Evolutionary conservation across 2,888 invertebrate species (phyloP), one percentile per base, ranked within the genome.

Genomic region (Tachina fera): DNA sequence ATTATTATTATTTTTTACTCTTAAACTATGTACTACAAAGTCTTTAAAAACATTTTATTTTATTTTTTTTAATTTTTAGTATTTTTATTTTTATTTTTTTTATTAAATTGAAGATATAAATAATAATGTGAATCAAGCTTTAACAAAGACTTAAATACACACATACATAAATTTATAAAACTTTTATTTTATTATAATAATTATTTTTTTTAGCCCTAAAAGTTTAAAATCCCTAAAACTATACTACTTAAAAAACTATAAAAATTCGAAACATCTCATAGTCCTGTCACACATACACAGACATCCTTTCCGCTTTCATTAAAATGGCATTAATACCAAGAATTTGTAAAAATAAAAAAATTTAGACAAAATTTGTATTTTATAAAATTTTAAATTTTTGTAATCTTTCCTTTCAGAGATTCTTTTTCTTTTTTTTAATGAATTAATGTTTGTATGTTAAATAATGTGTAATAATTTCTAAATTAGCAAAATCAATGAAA

Each of bases 101-200:
- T 63, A 49, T 75, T 71, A 71, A 79, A n/a, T 45, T 61, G 31
- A 70, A 77, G 71, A 76, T n/a, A 65, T 67, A 81, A 16, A 65
- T 74, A 70, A 68, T 43, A 78, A 53, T 72, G 80, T 71, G 80
- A 83, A 83, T 74, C 49, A 86, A 87, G 83, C 87, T 87, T 87
- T 87, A 87, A 86, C 78, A 81, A 87, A 86, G 84, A 86, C 86
- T 86, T 83, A 79, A 77, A 71, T 71, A 75, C 80, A 84, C 80
- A 84, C 67, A 70, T 45, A 68, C 53, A 80, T 47, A 70, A 22
- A 75, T 74, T 53, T 80, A 58, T 63, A 74, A 47, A 70, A 70
- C 47, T 76, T 71, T 75, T 70, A 58, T 58, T 63, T 61, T 72
- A 67, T 72, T 71, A 31, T 70, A 70, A 60, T 51, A 60, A 11